Evolutionary conservation across 2,888 invertebrate genomes (phyloP).

Genomic region (Idaea biselata): DNA sequence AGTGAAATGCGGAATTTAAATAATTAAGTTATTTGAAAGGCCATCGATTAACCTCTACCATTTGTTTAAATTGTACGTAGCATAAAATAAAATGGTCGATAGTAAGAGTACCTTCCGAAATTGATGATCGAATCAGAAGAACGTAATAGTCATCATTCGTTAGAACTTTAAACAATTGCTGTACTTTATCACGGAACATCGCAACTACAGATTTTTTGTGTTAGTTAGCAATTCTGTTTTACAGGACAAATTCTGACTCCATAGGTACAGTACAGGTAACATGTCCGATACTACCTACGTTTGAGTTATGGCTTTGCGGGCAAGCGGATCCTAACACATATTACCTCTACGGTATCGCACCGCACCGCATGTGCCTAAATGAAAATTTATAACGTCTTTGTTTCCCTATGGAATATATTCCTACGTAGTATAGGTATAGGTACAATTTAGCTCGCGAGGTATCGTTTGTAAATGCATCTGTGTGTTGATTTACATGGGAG

Average conservation of each 20-base stretch:
- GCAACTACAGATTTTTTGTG: conserved; percentile 21
- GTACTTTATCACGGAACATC: conserved; percentile 24
- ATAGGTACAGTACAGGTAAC: conserved; percentile 30
- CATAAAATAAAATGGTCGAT: conserved; percentile 1
- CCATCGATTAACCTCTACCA: not conserved
- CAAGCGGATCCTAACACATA: conserved; percentile 19
- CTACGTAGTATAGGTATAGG: conserved; percentile 24
- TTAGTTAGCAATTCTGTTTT: conserved; percentile 26
- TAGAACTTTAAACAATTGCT: conserved; percentile 22
- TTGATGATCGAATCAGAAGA: conserved; percentile 22
- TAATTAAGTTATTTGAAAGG: conserved; percentile 4
- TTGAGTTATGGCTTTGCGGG: conserved; percentile 59
- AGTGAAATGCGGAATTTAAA: conserved; percentile 13
- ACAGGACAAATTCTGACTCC: conserved; percentile 42
- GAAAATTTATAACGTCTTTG: conserved; percentile 59
- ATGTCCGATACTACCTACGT: conserved; percentile 46
- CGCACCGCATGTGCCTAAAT: conserved; percentile 55
- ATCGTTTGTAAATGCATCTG: conserved; percentile 11
- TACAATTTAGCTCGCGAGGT: conserved; percentile 20
- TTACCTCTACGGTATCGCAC: conserved; percentile 28
- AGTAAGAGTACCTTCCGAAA: conserved; percentile 21
- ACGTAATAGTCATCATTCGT: conserved; percentile 27
- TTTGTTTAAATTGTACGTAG: conserved; percentile 4
- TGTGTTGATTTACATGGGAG: conserved; percentile 12
- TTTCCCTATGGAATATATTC: conserved; percentile 40